A percentile compares a stretch with the other conserved stretches of the same genome.
Conservation (phyloP, 1,140 invertebrate genomes). For the Drosophila funebris region DNA sequence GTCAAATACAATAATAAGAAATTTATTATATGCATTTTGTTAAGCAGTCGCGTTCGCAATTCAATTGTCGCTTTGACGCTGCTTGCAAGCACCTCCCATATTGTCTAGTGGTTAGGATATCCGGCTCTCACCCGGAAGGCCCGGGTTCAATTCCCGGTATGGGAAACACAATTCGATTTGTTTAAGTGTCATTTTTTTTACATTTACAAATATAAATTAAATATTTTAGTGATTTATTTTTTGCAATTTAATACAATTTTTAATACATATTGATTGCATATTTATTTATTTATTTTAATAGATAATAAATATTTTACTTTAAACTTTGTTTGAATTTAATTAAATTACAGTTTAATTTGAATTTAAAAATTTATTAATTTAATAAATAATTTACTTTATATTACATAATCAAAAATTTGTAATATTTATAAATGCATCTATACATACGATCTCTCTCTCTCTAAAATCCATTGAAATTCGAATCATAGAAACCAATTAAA, state of each 20-base stretch:
- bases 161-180: slow-evolving; percentile 84
- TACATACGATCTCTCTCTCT: no score
- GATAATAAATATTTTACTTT: no score
- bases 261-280: no score
- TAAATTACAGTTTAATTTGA: no score
- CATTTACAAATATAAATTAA: background rate
- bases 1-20: background rate
- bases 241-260: no score
- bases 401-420: no score
- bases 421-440: no score
- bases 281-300: no score
- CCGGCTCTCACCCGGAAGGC: slow-evolving; percentile 89
- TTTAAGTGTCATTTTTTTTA: slow-evolving; percentile 2
- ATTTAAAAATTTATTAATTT: no score
- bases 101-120: slow-evolving; percentile 54
- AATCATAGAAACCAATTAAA: slow-evolving; percentile 14
- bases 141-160: slow-evolving; percentile 94
- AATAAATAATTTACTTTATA: no score
- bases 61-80: background rate
- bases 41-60: background rate
- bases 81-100: slow-evolving; percentile 24
- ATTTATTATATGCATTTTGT: slow-evolving; percentile 8
- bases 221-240: no score
- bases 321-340: no score
- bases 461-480: slow-evolving; percentile 9